A percentile compares a stretch with the other conserved stretches of the same genome.
Conservation (phyloP, 2,888 invertebrate species). For the Conchocele bisecta region DNA sequence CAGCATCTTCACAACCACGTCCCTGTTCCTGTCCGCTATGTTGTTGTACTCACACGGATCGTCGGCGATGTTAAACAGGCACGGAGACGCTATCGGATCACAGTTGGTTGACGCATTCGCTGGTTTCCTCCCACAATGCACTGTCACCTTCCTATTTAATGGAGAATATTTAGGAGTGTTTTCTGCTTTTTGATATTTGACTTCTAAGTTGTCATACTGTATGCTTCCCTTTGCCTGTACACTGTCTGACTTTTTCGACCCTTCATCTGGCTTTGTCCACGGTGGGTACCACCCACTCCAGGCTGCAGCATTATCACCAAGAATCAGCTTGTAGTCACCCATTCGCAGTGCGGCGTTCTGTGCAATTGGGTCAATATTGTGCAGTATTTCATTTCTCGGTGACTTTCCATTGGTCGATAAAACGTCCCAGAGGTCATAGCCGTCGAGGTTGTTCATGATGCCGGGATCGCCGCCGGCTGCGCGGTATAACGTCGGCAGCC, state of each 20-base stretch:
- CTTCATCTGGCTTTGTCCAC: slow-evolving; percentile 39
- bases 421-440: slow-evolving; percentile 89
- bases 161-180: too few relatives aligned
- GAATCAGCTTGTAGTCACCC: slow-evolving; percentile 74
- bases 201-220: background rate
- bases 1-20: slow-evolving; percentile 70
- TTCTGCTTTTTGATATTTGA: background rate
- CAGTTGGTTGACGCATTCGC: slow-evolving; percentile 84
- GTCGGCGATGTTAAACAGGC: slow-evolving; percentile 90
- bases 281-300: slow-evolving; percentile 75
- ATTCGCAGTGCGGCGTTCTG: slow-evolving; percentile 64
- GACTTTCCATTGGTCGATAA: slow-evolving; percentile 86
- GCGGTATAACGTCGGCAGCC: slow-evolving; percentile 92
- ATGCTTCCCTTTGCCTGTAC: background rate
- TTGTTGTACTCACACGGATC: slow-evolving; percentile 95
- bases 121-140: slow-evolving; percentile 74
- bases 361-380: slow-evolving; percentile 74
- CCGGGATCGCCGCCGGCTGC: slow-evolving; percentile 86
- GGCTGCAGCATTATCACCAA: slow-evolving; percentile 56
- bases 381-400: slow-evolving; percentile 85
- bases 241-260: background rate
- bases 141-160: too few relatives aligned
- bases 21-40: slow-evolving; percentile 70
- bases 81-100: slow-evolving; percentile 87
- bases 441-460: slow-evolving; percentile 85